A percentile compares a stretch with the other conserved stretches of the same genome.
Evolutionary conservation across 1,140 invertebrate genomes (phyloP).

Genomic region (Limonius californicus): DNA sequence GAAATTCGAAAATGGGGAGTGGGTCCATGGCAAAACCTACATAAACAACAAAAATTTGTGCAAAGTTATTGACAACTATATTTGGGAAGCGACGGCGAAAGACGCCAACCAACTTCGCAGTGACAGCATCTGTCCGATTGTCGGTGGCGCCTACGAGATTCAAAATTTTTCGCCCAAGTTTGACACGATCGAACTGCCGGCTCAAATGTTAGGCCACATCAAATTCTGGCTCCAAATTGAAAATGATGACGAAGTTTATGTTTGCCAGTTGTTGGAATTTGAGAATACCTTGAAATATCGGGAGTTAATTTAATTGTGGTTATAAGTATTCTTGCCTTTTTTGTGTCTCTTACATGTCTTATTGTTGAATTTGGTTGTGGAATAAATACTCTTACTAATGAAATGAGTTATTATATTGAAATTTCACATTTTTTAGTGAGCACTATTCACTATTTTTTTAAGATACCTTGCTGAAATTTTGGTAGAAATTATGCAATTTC

Average conservation of each 20-base stretch:
- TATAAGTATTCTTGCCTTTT: too few relatives aligned
- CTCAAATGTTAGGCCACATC: slow-evolving; percentile 18
- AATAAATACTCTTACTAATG: too few relatives aligned
- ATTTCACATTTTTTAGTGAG: too few relatives aligned
- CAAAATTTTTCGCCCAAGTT: slow-evolving; percentile 16
- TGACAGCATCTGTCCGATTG: slow-evolving; percentile 16
- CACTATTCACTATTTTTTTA: too few relatives aligned
- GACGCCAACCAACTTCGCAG: background rate
- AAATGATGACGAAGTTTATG: background rate
- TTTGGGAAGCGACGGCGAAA: background rate
- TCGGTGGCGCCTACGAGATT: slow-evolving; percentile 13
- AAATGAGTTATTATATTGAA: too few relatives aligned
- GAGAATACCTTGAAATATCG: too few relatives aligned
- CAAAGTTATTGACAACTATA: slow-evolving; percentile 18
- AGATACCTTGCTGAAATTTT: too few relatives aligned
- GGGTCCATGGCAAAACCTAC: slow-evolving; percentile 15
- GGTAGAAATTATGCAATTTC: too few relatives aligned
- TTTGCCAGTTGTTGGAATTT: background rate
- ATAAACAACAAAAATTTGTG: slow-evolving; percentile 13
- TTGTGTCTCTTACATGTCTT: too few relatives aligned
- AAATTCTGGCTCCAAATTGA: slow-evolving; percentile 8
- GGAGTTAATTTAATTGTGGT: too few relatives aligned
- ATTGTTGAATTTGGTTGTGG: too few relatives aligned
- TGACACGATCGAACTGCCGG: slow-evolving; percentile 17
- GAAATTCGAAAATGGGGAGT: slow-evolving; percentile 5